Base-by-base conservation (phyloP, 2,797 vertebrate species). In the Loris lydekkerianus region DNA sequence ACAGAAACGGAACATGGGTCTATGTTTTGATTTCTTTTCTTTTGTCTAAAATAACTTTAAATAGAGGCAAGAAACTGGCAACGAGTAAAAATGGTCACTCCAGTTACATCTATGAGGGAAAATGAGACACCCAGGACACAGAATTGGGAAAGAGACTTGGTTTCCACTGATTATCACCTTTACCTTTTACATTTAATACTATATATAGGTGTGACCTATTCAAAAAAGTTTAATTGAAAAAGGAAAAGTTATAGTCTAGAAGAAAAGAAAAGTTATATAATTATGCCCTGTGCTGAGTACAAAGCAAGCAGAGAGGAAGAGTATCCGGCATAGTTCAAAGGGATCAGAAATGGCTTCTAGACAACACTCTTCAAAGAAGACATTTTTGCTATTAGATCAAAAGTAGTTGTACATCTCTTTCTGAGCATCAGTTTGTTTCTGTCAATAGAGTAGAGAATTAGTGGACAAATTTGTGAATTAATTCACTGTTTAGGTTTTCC, bases 21-120 rank as follows among this genome's bases (percentile, higher is more conserved):
- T 34, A 67, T 92, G 31, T 67, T 88, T 82, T 86, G 43, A 61
- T 86, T 85, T 70, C 1, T 37, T 83, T 69, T 70, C 17, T 29
- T 88, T 94, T 86, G 21, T 31, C 73, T 96, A 76, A 96, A 93
- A 67, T 89, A 93, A 92, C 43, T 87, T 25, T 18, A 90, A 85
- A 14, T n/a, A 75, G 31, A 94, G 23, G 13, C 49, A 78, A 61
- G 84, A 94, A 87, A 85, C 67, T 31, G 25, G 43, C 37, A 70
- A 73, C 31, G 63, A 56, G 29, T 60, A 85, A 61, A 2, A 46
- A 10, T 53, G 11, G 15, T 78, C 65, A 49, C n/a, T 76, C 15
- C 58, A 84, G 72, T 89, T 23, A 60, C n/a, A 21, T 29, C 27
- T 95, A 6, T 31, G 25, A 31, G 65, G 46, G 67, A n/a, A 96